A percentile compares a stretch with the other conserved stretches of the same genome.
Conservation (phyloP, 1,140 invertebrate species). For the Drosophila sp. region DNA sequence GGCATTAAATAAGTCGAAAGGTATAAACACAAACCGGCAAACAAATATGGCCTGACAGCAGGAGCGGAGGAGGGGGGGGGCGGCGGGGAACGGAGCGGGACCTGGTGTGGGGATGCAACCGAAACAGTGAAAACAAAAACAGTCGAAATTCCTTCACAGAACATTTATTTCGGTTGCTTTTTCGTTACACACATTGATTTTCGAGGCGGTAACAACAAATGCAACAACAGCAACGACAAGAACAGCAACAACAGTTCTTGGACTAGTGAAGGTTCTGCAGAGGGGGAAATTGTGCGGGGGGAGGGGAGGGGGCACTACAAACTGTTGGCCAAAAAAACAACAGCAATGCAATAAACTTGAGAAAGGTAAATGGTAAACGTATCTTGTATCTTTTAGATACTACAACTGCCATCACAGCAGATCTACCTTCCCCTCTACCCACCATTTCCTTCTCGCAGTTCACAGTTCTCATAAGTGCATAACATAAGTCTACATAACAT, state of each 20-base stretch:
- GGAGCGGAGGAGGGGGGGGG: constrained; percentile 34
- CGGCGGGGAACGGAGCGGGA: neutral
- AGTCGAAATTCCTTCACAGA: constrained; percentile 84
- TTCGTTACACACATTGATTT: constrained; percentile 84
- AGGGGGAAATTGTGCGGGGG: neutral
- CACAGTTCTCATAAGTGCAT: constrained; percentile 17
- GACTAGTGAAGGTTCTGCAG: constrained; percentile 1
- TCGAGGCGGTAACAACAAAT: constrained; percentile 49
- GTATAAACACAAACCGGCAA: constrained; percentile 77
- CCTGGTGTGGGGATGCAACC: constrained; percentile 13
- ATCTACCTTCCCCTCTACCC: constrained; percentile 10
- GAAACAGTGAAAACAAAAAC: constrained; percentile 62
- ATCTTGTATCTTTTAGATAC: constrained; percentile 69
- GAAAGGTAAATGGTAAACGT: constrained; percentile 70
- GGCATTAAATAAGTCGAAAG: constrained; percentile 79
- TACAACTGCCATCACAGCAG: constrained; percentile 51
- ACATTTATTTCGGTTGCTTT: constrained; percentile 83
- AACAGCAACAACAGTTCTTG: constrained; percentile 6
- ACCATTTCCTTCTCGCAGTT: too few species aligned
- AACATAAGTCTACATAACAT: constrained; percentile 6
- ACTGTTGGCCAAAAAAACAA: constrained; percentile 34
- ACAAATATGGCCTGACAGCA: constrained; percentile 61
- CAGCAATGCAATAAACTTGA: constrained; percentile 70
- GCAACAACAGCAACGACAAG: constrained; percentile 3
- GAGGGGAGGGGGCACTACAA: constrained; percentile 10